Conservation (phyloP, 92 coral and sea anemone species). For the Parazoanthus swiftii region DNA sequence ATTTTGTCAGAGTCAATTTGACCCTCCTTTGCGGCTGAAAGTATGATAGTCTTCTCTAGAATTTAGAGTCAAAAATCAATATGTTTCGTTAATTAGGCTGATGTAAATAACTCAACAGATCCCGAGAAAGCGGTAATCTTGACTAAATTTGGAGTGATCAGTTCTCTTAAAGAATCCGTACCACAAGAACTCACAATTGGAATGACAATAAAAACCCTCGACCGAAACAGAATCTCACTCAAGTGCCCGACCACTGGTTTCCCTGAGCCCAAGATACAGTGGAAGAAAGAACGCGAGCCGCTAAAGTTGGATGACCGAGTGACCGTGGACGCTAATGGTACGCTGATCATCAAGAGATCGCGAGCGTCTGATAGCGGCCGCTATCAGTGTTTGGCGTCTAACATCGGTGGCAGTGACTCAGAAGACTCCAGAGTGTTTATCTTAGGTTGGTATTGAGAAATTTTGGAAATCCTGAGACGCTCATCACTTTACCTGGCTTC, state of each 20-base stretch:
- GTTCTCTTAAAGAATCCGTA: not conserved
- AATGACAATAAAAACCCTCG: constrained; percentile 12
- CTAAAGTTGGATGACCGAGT: constrained; percentile 17
- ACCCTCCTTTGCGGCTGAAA: too few species aligned
- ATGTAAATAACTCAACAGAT: constrained; percentile 1
- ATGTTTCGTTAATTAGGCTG: not conserved
- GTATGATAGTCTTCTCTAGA: not conserved
- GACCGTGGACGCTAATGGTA: not conserved
- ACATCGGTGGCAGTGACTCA: constrained; percentile 28
- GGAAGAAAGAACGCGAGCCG: constrained; percentile 24
- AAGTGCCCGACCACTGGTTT: constrained; percentile 32
- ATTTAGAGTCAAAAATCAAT: not conserved
- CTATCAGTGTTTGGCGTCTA: constrained; percentile 23
- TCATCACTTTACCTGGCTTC: too few species aligned
- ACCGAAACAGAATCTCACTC: constrained; percentile 9
- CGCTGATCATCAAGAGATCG: constrained; percentile 12
- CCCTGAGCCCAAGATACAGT: constrained; percentile 17
- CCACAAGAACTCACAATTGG: constrained; percentile 26
- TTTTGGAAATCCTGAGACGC: too few species aligned
- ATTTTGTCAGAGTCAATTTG: too few species aligned
- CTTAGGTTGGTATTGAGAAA: constrained; percentile 16
- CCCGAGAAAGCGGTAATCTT: constrained; percentile 14
- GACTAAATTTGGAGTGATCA: not conserved
- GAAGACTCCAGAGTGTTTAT: not conserved
- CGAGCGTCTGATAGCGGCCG: constrained; percentile 17